phyloP scores from a whole-genome alignment of 2,888 invertebrate genomes.

The Druceiella hillmani region DNA sequence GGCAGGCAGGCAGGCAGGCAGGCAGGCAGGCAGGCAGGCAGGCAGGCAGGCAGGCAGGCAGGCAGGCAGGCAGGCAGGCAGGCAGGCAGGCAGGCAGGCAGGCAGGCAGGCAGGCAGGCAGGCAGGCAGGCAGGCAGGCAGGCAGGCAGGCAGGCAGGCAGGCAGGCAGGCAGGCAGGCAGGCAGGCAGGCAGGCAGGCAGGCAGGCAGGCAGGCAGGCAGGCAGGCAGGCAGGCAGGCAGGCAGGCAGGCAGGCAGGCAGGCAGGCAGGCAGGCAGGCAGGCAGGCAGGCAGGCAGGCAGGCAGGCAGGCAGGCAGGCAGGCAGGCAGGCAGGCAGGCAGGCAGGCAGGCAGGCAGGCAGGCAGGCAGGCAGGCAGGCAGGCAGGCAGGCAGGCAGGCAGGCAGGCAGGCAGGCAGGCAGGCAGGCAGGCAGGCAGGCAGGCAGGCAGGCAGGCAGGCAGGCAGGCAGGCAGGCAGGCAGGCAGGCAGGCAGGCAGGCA shows the following conservation, averaged over 20 bases:
- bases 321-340: slow-evolving; percentile 7
- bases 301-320: slow-evolving; percentile 7
- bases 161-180: slow-evolving; percentile 7
- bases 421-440: slow-evolving; percentile 7
- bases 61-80: slow-evolving; percentile 7
- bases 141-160: slow-evolving; percentile 7
- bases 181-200: slow-evolving; percentile 7
- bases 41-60: slow-evolving; percentile 7
- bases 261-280: slow-evolving; percentile 7
- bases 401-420: slow-evolving; percentile 7
- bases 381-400: slow-evolving; percentile 7
- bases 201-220: slow-evolving; percentile 6
- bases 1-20: slow-evolving; percentile 7
- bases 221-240: slow-evolving; percentile 4
- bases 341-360: slow-evolving; percentile 6
- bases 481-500: slow-evolving; percentile 5
- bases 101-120: slow-evolving; percentile 7
- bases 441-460: slow-evolving; percentile 7
- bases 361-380: slow-evolving; percentile 4
- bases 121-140: slow-evolving; percentile 7
- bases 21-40: slow-evolving; percentile 7
- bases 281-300: slow-evolving; percentile 7
- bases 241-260: slow-evolving; percentile 7
- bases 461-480: slow-evolving; percentile 7
- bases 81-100: slow-evolving; percentile 3